A percentile compares a stretch with the other conserved stretches of the same genome.
phyloP scores from a whole-genome alignment of 2,113 vertebrate genomes.

The Trichomycterus rosablanca region DNA sequence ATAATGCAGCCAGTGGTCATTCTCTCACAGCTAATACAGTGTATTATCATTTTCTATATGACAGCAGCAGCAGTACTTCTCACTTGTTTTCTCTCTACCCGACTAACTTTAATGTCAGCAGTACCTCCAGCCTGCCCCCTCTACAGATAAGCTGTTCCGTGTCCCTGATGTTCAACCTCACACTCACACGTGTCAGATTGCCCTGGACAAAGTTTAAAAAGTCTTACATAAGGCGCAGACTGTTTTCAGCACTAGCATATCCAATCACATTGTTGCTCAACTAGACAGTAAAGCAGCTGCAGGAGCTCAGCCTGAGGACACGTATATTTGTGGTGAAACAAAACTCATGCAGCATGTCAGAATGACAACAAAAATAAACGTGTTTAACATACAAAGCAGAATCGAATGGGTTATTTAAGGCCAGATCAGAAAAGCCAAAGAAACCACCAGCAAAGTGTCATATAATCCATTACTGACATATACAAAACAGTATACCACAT shows the following conservation, averaged over 20 bases:
- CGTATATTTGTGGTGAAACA: conserved; percentile 33
- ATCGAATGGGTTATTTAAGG: conserved; percentile 7
- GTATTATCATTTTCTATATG: conserved; percentile 20
- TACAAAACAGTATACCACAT: conserved; percentile 7
- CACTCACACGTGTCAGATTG: conserved; percentile 1
- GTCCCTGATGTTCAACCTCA: conserved; percentile 18
- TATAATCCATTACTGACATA: too few species aligned
- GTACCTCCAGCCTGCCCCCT: neutral
- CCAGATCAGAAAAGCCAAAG: neutral
- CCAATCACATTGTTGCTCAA: conserved; percentile 4
- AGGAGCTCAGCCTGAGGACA: neutral
- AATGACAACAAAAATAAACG: conserved; percentile 4
- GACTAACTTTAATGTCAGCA: conserved; percentile 9
- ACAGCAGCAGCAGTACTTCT: conserved; percentile 23
- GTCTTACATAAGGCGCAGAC: conserved; percentile 21
- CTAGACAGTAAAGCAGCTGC: conserved; percentile 4
- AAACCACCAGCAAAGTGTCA: too few species aligned
- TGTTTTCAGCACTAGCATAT: conserved; percentile 20
- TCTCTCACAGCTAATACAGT: conserved; percentile 35
- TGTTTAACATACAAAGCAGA: conserved; percentile 5
- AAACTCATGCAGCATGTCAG: conserved; percentile 8
- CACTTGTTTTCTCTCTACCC: conserved; percentile 3
- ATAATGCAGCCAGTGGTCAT: conserved; percentile 40
- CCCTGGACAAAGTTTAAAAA: conserved; percentile 19
- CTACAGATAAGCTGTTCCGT: conserved; percentile 45